Evolutionary conservation across 2,888 invertebrate genomes (phyloP).

Genomic region (Gryllus longicercus): DNA sequence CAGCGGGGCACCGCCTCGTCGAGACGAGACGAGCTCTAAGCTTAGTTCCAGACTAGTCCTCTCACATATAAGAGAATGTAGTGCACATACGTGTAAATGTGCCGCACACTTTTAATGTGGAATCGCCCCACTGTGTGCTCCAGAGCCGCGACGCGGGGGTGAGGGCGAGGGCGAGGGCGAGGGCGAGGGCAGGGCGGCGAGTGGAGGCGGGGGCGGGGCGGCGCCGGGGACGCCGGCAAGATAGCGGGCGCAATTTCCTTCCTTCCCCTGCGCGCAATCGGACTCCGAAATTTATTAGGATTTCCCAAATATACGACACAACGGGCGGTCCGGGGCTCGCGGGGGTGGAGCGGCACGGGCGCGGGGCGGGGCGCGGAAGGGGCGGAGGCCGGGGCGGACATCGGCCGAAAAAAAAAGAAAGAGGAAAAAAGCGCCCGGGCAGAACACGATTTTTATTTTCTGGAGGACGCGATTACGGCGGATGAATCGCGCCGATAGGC

Average conservation of each 20-base stretch:
- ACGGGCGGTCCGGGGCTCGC: background rate
- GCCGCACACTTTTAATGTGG: too few relatives aligned
- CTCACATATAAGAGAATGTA: too few relatives aligned
- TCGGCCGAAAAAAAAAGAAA: background rate
- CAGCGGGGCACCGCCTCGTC: too few relatives aligned
- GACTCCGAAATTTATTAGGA: conserved; percentile 1
- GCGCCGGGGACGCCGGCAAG: too few relatives aligned
- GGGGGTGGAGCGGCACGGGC: background rate
- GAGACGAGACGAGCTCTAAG: too few relatives aligned
- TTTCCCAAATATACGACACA: conserved; percentile 1
- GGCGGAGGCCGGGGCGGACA: background rate
- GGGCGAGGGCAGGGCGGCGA: too few relatives aligned
- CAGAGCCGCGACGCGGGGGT: too few relatives aligned
- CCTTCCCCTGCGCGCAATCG: conserved; percentile 9
- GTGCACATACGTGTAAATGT: too few relatives aligned
- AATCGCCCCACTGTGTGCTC: too few relatives aligned
- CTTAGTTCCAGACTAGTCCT: too few relatives aligned
- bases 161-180: too few relatives aligned
- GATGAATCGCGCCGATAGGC: conserved; percentile 21
- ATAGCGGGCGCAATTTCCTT: conserved; percentile 3
- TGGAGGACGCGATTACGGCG: conserved; percentile 17
- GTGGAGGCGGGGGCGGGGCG: too few relatives aligned
- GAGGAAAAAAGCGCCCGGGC: background rate
- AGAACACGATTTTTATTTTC: conserved; percentile 17
- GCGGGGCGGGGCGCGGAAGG: background rate